Conservation (phyloP, 2,113 vertebrate species). For the Alligator sinensis region DNA sequence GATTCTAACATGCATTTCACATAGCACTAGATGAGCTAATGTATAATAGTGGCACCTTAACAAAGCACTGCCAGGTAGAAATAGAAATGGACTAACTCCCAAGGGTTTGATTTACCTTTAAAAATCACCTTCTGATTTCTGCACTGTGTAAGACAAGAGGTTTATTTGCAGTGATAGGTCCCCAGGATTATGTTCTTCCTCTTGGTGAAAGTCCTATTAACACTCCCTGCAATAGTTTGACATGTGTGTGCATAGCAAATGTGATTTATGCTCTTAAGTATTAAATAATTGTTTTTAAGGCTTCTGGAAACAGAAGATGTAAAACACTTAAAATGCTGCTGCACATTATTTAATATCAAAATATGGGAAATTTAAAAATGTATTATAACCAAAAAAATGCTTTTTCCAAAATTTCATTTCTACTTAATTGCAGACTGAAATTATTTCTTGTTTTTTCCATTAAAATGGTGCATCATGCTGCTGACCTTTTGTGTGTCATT, state of each 20-base stretch:
- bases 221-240: background rate
- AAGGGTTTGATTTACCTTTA: conserved; percentile 21
- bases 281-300: background rate
- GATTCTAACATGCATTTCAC: background rate
- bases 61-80: conserved; percentile 3
- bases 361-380: background rate
- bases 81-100: conserved; percentile 4
- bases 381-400: background rate
- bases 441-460: background rate
- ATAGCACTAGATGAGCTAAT: background rate
- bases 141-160: background rate
- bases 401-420: background rate
- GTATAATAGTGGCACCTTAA: background rate
- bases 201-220: conserved; percentile 9
- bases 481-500: background rate
- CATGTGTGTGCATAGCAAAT: background rate
- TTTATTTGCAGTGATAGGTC: conserved; percentile 18
- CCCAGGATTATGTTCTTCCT: background rate
- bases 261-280: background rate
- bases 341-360: background rate
- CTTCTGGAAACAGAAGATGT: background rate
- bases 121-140: background rate
- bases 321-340: background rate
- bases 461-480: background rate
- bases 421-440: background rate